These are phyloP conservation scores for Magallana gigas DNA, from an alignment of 1,140 invertebrate species.

Conservation along the genomic window DNA sequence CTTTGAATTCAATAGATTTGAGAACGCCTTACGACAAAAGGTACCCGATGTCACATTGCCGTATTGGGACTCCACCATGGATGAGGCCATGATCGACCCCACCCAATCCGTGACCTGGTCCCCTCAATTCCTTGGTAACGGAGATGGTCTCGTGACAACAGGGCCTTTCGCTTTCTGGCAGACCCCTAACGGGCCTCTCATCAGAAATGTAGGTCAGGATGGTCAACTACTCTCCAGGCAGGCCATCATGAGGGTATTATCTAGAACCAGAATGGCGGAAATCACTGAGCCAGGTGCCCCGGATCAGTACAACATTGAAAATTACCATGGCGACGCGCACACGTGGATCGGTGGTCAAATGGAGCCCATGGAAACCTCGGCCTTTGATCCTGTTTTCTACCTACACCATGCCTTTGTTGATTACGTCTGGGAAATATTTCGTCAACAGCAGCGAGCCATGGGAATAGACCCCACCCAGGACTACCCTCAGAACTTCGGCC, in stretches of 20 bases:
- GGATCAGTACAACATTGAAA: constrained; percentile 66
- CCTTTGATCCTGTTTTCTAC: constrained; percentile 79
- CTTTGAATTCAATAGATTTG: constrained; percentile 60
- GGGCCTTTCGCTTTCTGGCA: constrained; percentile 75
- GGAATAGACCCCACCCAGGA: constrained; percentile 59
- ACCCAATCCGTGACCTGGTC: constrained; percentile 76
- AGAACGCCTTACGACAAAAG: constrained; percentile 66
- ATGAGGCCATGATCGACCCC: constrained; percentile 73
- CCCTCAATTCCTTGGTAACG: constrained; percentile 76
- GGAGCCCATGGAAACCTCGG: constrained; percentile 70
- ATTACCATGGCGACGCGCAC: constrained; percentile 70
- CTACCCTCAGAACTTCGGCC: constrained; percentile 55
- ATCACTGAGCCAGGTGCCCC: constrained; percentile 53
- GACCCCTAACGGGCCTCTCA: constrained; percentile 52
- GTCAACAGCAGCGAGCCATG: constrained; percentile 61
- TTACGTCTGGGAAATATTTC: constrained; percentile 73
- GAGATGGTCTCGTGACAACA: constrained; percentile 77
- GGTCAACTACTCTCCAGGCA: constrained; percentile 52
- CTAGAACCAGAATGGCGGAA: constrained; percentile 49
- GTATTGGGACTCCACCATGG: constrained; percentile 79
- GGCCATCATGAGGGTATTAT: constrained; percentile 44
- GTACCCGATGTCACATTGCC: constrained; percentile 73
- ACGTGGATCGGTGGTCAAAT: constrained; percentile 73
- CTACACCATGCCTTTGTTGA: constrained; percentile 80
- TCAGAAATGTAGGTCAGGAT: constrained; percentile 50